Conservation (phyloP, 2,888 invertebrate species). For the Volucella inflata region DNA sequence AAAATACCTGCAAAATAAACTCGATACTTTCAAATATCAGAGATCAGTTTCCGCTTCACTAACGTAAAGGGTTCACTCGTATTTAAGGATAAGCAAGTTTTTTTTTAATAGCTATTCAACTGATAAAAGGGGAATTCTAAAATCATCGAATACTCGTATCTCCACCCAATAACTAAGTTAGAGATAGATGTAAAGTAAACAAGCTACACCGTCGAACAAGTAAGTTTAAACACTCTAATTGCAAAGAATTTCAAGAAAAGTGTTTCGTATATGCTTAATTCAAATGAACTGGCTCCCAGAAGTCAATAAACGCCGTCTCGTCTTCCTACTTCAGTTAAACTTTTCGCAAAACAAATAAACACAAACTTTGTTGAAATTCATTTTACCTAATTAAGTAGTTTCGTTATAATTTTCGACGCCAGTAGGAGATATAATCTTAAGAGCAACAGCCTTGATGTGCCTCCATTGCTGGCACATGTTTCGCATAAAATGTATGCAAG, state of each 20-base stretch:
- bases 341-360: slow-evolving; percentile 53
- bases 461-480: slow-evolving; percentile 58
- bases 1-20: too few relatives aligned
- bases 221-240: too few relatives aligned
- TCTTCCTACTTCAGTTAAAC: slow-evolving; percentile 43
- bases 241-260: not conserved
- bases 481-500: slow-evolving; percentile 56
- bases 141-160: too few relatives aligned
- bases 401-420: slow-evolving; percentile 57
- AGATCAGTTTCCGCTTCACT: too few relatives aligned
- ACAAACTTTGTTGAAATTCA: slow-evolving; percentile 53
- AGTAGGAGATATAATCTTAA: slow-evolving; percentile 51
- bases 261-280: not conserved
- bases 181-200: too few relatives aligned
- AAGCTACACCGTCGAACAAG: too few relatives aligned
- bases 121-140: too few relatives aligned
- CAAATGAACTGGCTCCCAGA: slow-evolving; percentile 30
- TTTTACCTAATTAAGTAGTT: slow-evolving; percentile 67
- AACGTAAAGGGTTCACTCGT: too few relatives aligned
- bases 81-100: too few relatives aligned
- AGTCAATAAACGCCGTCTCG: slow-evolving; percentile 42
- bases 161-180: too few relatives aligned
- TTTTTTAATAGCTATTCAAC: too few relatives aligned
- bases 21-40: too few relatives aligned
- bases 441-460: slow-evolving; percentile 37